Evolutionary conservation across 2,797 vertebrate species (phyloP).

Genomic region (Karalla daura): DNA sequence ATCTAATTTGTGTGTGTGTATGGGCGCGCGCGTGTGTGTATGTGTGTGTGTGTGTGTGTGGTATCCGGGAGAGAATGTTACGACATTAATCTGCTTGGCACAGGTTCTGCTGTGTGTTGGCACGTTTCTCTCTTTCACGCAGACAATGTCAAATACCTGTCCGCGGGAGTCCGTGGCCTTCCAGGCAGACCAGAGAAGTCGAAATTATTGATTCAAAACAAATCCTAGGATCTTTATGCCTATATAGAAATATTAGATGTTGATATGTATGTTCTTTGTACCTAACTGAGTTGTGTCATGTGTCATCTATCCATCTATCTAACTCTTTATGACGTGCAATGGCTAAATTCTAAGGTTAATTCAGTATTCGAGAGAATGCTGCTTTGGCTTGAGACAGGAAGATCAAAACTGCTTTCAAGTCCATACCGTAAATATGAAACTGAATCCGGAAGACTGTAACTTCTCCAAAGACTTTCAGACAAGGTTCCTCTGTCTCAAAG

Average conservation of each 20-base stretch:
- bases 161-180: conserved; percentile 61
- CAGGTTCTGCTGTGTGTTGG: conserved; percentile 67
- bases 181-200: conserved; percentile 31
- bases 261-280: too few species aligned
- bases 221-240: neutral
- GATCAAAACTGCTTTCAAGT: conserved; percentile 3
- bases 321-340: neutral
- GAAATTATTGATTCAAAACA: conserved; percentile 28
- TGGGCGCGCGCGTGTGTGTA: conserved; percentile 9
- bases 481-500: neutral
- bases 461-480: neutral
- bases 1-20: conserved; percentile 20
- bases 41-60: conserved; percentile 16
- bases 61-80: conserved; percentile 65
- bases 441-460: neutral
- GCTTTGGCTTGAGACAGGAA: neutral
- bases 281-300: too few species aligned
- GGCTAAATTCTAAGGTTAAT: neutral
- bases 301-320: too few species aligned
- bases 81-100: conserved; percentile 82
- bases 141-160: conserved; percentile 81
- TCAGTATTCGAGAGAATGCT: neutral
- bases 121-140: conserved; percentile 69
- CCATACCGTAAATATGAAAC: neutral
- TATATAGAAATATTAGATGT: neutral